phyloP scores from a whole-genome alignment of 2,797 vertebrate genomes.

The Anniella stebbinsi region DNA sequence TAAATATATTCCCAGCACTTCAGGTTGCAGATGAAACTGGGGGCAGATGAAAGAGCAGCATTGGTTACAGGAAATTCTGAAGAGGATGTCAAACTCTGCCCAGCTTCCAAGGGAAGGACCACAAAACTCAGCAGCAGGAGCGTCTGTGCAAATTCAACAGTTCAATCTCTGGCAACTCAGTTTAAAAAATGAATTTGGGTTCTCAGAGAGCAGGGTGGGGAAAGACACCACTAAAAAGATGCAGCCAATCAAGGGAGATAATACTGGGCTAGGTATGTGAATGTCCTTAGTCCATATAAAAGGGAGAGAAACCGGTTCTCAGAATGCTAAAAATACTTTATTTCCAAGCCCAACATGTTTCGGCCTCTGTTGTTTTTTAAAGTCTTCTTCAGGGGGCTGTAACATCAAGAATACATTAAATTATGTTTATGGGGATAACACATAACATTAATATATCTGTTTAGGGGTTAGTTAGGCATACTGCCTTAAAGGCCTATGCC shows the following conservation, averaged over 20 bases:
- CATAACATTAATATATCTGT: no score
- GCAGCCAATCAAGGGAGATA: neutral
- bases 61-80: neutral
- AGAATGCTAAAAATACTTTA: no score
- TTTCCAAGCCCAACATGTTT: no score
- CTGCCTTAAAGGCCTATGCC: no score
- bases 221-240: neutral
- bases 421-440: no score
- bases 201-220: neutral
- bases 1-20: no score
- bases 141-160: neutral
- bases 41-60: neutral
- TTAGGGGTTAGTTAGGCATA: no score
- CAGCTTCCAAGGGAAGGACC: neutral
- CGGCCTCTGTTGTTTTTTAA: no score
- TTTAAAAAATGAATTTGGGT: neutral
- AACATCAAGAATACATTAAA: no score
- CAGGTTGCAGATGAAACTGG: neutral
- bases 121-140: neutral
- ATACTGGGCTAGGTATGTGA: neutral
- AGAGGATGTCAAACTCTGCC: neutral
- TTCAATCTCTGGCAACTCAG: neutral
- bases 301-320: no score
- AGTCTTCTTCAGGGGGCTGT: no score
- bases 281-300: neutral